Percentiles rank a stretch among this genome's conserved stretches.
phyloP scores from a whole-genome alignment of 2,888 invertebrate species.

The Eurytoma californica region DNA sequence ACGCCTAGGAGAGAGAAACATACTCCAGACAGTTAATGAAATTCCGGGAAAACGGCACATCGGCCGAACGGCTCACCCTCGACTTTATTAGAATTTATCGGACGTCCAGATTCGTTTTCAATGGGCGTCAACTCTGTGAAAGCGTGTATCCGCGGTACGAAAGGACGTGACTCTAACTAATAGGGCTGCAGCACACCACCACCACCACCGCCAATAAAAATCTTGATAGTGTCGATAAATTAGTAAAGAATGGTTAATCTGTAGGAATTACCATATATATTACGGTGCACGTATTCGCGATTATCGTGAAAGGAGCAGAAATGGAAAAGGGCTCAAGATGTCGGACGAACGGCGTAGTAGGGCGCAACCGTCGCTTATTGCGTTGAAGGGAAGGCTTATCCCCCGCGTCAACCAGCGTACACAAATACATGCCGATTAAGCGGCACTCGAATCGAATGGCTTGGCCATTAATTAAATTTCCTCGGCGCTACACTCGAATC shows the following conservation, averaged over 20 bases:
- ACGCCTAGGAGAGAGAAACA: not conserved
- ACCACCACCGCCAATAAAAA: too few species aligned
- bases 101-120: slow-evolving; percentile 13
- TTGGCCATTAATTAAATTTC: slow-evolving; percentile 22
- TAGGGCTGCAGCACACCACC: too few species aligned
- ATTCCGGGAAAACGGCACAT: slow-evolving; percentile 8
- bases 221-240: too few species aligned
- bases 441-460: slow-evolving; percentile 18
- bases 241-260: too few species aligned
- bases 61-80: not conserved
- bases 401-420: not conserved
- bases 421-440: slow-evolving; percentile 23
- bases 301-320: too few species aligned
- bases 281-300: too few species aligned
- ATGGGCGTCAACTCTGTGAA: not conserved
- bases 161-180: too few species aligned
- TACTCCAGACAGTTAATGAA: slow-evolving; percentile 13
- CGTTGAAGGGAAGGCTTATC: slow-evolving; percentile 23
- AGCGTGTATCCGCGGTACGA: too few species aligned
- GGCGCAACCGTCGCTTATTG: too few species aligned
- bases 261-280: too few species aligned
- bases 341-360: too few species aligned
- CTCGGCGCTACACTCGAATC: slow-evolving; percentile 20
- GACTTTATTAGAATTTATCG: slow-evolving; percentile 24
- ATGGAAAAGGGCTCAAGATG: too few species aligned